Conservation (phyloP, 2,113 vertebrate species). For the Dipodomys merriami region DNA sequence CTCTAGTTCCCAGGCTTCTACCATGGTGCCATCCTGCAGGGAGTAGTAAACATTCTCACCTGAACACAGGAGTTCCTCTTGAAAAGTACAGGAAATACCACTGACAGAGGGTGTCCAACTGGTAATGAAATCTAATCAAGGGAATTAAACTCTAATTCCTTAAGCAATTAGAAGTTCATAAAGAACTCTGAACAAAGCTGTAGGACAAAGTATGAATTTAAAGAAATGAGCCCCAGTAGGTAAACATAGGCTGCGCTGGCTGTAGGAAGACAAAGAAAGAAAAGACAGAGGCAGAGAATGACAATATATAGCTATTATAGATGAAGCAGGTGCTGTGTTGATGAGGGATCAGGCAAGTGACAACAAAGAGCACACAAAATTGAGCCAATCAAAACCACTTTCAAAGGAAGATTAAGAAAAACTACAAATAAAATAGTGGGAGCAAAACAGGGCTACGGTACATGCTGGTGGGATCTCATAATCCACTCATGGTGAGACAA, state of each 20-base stretch:
- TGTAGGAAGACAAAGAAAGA: no score
- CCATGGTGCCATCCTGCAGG: rapidly evolving
- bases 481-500: rapidly evolving
- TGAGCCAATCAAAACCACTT: not conserved
- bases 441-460: not conserved
- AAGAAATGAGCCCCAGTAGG: not conserved
- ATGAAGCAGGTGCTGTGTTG: not conserved
- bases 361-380: not conserved
- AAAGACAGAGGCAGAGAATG: not conserved
- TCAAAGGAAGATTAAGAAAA: slow-evolving; percentile 27
- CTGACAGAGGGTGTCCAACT: not conserved
- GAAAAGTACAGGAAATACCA: no score
- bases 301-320: not conserved
- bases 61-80: not conserved
- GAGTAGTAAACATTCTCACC: not conserved
- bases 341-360: not conserved
- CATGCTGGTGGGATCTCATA: not conserved
- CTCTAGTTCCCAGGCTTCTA: not conserved
- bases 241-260: not conserved
- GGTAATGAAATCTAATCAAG: not conserved
- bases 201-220: not conserved
- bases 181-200: slow-evolving; percentile 1
- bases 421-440: not conserved
- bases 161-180: not conserved
- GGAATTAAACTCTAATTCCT: not conserved